A percentile compares a stretch with the other conserved stretches of the same genome.
Conservation (phyloP, 1,140 invertebrate species). For the Drosophila yakuba region DNA sequence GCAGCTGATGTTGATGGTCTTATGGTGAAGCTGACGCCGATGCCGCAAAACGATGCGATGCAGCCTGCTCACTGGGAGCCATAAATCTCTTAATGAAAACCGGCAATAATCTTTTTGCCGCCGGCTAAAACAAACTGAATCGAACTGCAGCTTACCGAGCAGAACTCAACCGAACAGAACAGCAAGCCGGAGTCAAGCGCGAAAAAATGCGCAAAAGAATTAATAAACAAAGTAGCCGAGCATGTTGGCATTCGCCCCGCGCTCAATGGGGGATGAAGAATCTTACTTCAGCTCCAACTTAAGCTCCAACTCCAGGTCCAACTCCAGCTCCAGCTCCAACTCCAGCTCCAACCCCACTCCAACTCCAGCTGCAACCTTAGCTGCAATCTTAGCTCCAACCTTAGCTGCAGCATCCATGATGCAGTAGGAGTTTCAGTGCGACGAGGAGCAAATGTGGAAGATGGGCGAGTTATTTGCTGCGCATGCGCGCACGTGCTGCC, state of each 20-base stretch:
- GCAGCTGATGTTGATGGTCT: slow-evolving; percentile 31
- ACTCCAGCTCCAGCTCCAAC: slow-evolving; percentile 7
- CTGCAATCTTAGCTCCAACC: too few species aligned
- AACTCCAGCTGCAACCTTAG: neutral
- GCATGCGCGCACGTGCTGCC: slow-evolving; percentile 80
- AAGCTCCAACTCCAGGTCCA: neutral
- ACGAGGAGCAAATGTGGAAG: slow-evolving; percentile 1
- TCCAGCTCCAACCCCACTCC: slow-evolving; percentile 6
- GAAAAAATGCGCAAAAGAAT: slow-evolving; percentile 82
- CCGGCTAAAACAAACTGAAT: slow-evolving; percentile 47
- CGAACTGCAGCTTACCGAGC: slow-evolving; percentile 12
- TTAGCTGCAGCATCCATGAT: neutral
- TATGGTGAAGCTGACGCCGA: neutral
- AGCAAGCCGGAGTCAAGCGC: slow-evolving; percentile 55
- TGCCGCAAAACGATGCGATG: slow-evolving; percentile 6
- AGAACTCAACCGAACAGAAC: neutral
- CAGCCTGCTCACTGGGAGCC: slow-evolving; percentile 31
- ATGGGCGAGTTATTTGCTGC: slow-evolving; percentile 75
- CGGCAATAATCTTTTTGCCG: slow-evolving; percentile 81
- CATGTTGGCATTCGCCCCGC: slow-evolving; percentile 68
- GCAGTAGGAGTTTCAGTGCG: slow-evolving; percentile 20
- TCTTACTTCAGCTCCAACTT: slow-evolving; percentile 21
- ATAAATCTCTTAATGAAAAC: slow-evolving; percentile 84
- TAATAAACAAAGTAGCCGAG: slow-evolving; percentile 80
- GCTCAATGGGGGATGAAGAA: slow-evolving; percentile 21